Conservation (phyloP, 2,113 vertebrate genomes). For the Nipponia nippon region DNA sequence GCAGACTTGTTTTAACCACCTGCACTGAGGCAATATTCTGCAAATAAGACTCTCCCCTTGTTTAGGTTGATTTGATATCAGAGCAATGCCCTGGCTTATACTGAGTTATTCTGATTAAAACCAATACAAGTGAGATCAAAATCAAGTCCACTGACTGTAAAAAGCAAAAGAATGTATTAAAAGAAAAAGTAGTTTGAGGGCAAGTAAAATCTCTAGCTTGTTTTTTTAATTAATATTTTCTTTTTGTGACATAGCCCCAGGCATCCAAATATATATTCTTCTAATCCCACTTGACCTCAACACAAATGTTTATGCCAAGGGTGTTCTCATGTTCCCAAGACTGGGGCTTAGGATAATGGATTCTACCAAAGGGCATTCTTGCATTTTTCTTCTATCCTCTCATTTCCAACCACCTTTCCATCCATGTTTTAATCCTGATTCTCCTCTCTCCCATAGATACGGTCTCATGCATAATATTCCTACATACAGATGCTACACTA, state of each 20-base stretch:
- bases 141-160: constrained; percentile 34
- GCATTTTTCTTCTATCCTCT: constrained; percentile 45
- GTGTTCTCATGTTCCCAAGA: constrained; percentile 60
- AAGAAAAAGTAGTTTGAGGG: constrained; percentile 49
- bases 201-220: constrained; percentile 52
- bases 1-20: neutral
- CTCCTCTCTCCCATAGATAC: neutral
- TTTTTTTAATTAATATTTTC: constrained; percentile 70
- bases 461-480: constrained; percentile 17
- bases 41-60: neutral
- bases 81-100: neutral
- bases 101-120: constrained; percentile 37
- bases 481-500: neutral
- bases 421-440: constrained; percentile 18
- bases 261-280: constrained; percentile 59
- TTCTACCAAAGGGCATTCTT: constrained; percentile 62
- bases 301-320: constrained; percentile 66
- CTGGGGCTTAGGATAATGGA: constrained; percentile 62
- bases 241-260: constrained; percentile 43
- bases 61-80: neutral
- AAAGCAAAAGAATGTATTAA: constrained; percentile 40
- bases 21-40: neutral
- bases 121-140: constrained; percentile 17
- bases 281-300: constrained; percentile 69
- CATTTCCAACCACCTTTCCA: constrained; percentile 19